phyloP scores from a whole-genome alignment of 2,113 vertebrate species.

The Mirounga angustirostris region DNA sequence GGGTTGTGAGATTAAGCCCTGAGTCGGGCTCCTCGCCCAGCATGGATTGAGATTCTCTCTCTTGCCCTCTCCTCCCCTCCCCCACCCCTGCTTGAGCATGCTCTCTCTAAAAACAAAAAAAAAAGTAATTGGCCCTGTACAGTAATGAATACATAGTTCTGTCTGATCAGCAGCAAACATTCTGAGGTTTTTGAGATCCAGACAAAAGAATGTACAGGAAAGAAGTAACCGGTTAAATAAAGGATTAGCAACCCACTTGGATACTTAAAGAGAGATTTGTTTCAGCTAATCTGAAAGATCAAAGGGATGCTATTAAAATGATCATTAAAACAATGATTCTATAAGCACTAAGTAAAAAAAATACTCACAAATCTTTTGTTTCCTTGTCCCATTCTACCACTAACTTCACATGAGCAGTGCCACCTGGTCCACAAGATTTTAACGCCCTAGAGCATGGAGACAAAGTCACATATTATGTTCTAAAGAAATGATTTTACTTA shows the following conservation, averaged over 20 bases:
- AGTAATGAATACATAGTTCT: not conserved
- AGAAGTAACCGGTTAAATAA: conserved; percentile 45
- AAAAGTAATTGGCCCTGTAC: not conserved
- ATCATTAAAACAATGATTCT: conserved; percentile 9
- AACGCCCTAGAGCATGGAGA: conserved; percentile 74
- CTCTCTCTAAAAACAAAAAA: not conserved
- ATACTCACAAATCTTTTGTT: conserved; percentile 98
- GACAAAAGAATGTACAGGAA: not conserved
- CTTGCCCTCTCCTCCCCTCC: not conserved
- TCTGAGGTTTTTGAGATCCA: not conserved
- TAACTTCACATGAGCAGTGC: conserved; percentile 97
- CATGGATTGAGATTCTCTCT: not conserved
- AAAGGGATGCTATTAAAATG: not conserved
- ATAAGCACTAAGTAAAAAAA: not conserved
- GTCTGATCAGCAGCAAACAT: not conserved
- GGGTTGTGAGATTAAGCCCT: not conserved
- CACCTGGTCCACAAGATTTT: conserved; percentile 97
- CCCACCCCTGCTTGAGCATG: not conserved
- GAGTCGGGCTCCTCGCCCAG: not conserved
- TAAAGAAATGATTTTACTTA: conserved; percentile 28
- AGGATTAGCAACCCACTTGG: not conserved
- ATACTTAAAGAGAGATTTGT: not conserved
- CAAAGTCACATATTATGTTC: not conserved
- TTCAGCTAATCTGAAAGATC: conserved; percentile 3
- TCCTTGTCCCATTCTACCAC: conserved; percentile 99